Base-by-base conservation (phyloP, 92 coral and sea anemone species). In the Zoanthus sociatus region DNA sequence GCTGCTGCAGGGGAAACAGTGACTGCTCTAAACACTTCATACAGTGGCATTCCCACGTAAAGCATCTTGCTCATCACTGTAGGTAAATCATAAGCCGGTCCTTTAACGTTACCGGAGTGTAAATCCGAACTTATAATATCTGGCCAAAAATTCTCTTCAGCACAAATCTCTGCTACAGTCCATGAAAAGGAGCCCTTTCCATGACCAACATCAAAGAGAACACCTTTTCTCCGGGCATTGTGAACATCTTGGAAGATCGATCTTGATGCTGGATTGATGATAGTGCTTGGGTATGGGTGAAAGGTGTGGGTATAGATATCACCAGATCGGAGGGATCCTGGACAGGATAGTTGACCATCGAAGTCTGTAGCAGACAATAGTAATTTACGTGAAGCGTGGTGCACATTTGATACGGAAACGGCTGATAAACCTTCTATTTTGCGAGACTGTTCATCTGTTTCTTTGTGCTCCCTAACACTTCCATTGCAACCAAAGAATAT, bases 171-270 rank as follows among this genome's bases (percentile, higher is more conserved):
- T 60, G 98, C 94, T 6, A 96, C 98, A 31, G 93, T 89, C 98
- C 98, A 96, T 5, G 95, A 94, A 82, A 96, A 96, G 1, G 98
- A 92, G 1, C 98, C 98, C 63, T 69, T 76, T 44, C 98, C 98
- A 73, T 96, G 98, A 12, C 98, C 98, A 51, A 96, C 82, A 71
- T 94, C 98, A 89, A 95, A 95, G 50, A 92, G 86, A 16, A 95
- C 92, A 72, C 98, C 98, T 53, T 92, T 48, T 60, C 78, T 84
- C 4, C 91, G 93, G 54, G 98, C 95, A 50, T 69, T 20, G 68
- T 77, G 93, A 11, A 92, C 93, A 30, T 90, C 93, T 37, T 53
- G 56, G 84, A 87, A 68, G 63, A 95, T 73, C n/a, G 63, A 76
- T 50, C 86, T 64, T 3, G 87, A 81, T 9, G 32, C 54, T 7